phyloP scores from a whole-genome alignment of 2,113 vertebrate genomes.

The Daubentonia madagascariensis region DNA sequence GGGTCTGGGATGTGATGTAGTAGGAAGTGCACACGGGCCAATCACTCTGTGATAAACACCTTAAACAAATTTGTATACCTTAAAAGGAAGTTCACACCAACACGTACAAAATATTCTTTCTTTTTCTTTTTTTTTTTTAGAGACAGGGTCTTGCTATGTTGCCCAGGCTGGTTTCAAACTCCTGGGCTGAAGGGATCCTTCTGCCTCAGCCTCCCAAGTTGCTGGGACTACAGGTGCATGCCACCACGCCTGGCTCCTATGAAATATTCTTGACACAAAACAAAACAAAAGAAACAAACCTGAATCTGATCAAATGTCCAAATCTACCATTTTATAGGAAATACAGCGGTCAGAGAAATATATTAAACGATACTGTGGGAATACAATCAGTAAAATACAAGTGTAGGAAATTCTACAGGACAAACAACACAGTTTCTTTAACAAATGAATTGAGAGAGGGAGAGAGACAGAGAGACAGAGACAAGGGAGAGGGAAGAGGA shows the following conservation, averaged over 20 bases:
- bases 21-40: no score
- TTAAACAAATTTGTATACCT: no score
- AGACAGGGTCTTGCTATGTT: no score
- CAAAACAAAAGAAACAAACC: background rate
- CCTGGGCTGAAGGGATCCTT: no score
- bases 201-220: no score
- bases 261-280: no score
- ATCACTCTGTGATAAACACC: no score
- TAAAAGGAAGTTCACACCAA: background rate
- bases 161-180: no score
- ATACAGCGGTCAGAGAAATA: background rate
- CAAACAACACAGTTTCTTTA: background rate
- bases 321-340: background rate
- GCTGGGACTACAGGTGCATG: no score
- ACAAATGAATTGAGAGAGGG: background rate
- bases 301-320: background rate
- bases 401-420: background rate
- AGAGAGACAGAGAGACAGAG: background rate
- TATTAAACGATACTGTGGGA: background rate
- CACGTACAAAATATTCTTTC: background rate
- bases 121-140: background rate
- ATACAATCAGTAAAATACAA: background rate
- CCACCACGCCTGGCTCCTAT: no score
- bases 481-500: background rate
- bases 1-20: background rate